Evolutionary conservation across 1,140 invertebrate genomes (phyloP), one percentile per base, ranked within the genome.

Genomic region (Venustaconcha ellipsiformis): DNA sequence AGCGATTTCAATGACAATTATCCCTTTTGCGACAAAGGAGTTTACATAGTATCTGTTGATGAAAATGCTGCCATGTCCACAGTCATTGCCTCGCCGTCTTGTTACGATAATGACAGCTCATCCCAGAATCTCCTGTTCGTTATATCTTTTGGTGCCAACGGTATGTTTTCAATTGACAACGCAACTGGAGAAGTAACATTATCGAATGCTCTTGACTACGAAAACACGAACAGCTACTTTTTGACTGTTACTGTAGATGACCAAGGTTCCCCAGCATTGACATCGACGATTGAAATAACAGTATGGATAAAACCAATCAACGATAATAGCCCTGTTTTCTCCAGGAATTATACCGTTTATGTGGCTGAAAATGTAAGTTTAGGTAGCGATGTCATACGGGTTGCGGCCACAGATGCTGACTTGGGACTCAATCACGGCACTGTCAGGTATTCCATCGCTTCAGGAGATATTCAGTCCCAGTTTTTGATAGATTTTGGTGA

Each of bases 1-100:
- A 70, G 56, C 18, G 76, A 81, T 74, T 72, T 79, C 65, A 83
- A 83, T 71, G 82, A 81, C 48, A 78, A 83, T 56, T 67, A 71
- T 20, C 82, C 82, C 17, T 55, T 60, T 14, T 82, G 81, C 68
- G 65, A 74, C 58, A 70, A 81, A 23, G 69, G 69, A n/a, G 66
- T 69, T 18, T 72, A 86, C 37, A 72, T 74, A 18, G 83, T 81
- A 17, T 72, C 73, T 17, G 79, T 87, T n/a, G 26, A 62, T 4
- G 88, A 89, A 79, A 76, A 84, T 63, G 55, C 69, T 18, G 15
- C 67, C 26, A 64, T 70, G 26, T 72, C 72, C n/a, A 67, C 67
- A 6, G 59, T 70, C 14, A 20, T 73, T 17, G 55, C 72, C 37
- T 56, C 67, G 20, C 71, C 69, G 11, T 14, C 48, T 55, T 80